These are phyloP conservation scores for Stichodactyla mertensii DNA, from an alignment of 64 coral and sea anemone species.

Conservation along the genomic window DNA sequence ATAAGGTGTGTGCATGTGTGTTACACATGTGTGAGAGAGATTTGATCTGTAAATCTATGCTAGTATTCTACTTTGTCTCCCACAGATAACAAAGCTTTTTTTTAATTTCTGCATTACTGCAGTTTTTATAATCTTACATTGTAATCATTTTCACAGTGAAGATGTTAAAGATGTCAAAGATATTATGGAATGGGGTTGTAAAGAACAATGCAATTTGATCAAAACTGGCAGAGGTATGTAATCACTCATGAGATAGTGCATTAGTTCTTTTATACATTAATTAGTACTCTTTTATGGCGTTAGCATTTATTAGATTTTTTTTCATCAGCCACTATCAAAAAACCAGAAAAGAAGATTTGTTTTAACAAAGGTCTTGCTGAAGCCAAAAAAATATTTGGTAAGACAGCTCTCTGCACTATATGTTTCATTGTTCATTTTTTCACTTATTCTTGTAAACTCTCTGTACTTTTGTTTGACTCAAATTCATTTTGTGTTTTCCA, in stretches of 20 bases:
- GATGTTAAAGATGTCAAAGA: conserved; percentile 22
- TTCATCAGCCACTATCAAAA: conserved; percentile 4
- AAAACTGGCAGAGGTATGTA: conserved; percentile 63
- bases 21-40: no score
- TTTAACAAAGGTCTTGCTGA: conserved; percentile 40
- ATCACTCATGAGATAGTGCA: background rate
- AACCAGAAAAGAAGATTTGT: background rate
- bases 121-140: no score
- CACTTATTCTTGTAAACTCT: background rate
- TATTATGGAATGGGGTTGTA: conserved; percentile 52
- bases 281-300: no score
- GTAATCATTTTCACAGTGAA: conserved; percentile 28
- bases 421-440: no score
- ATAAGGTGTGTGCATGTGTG: no score
- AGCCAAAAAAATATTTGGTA: conserved; percentile 19
- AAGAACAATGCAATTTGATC: conserved; percentile 42
- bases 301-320: background rate
- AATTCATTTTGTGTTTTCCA: background rate
- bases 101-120: no score
- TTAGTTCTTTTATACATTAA: no score
- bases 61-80: no score
- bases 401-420: background rate
- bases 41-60: no score
- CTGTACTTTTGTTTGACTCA: background rate
- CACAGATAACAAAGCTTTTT: no score